Evolutionary conservation across 2,888 invertebrate genomes (phyloP).

Genomic region (Physocephala rufipes): DNA sequence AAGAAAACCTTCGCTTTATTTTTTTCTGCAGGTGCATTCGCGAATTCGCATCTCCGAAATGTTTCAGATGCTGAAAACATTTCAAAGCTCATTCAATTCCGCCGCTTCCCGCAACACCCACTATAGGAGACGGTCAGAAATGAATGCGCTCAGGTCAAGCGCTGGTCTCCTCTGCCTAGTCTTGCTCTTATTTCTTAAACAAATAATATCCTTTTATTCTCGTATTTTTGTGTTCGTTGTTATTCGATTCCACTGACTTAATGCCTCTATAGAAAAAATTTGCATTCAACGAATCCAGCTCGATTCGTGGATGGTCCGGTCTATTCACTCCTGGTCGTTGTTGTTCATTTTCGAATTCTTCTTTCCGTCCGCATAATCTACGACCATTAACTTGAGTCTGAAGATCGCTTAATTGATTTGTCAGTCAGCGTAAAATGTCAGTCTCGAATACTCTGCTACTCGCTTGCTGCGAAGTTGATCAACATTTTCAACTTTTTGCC

Average conservation of each 20-base stretch:
- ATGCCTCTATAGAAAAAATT: not conserved
- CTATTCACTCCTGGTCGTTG: not conserved
- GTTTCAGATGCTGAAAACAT: not conserved
- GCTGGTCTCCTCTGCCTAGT: conserved; percentile 8
- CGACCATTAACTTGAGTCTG: conserved; percentile 1
- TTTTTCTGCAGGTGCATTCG: conserved; percentile 1
- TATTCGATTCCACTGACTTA: not conserved
- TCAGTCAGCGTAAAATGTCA: conserved; percentile 24
- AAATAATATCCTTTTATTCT: not conserved
- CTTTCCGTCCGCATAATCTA: not conserved
- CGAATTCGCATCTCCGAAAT: too few species aligned
- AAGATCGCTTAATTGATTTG: conserved; percentile 34
- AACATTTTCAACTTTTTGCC: conserved; percentile 27
- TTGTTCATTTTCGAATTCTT: not conserved
- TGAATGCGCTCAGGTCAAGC: not conserved
- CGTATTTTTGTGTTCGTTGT: not conserved
- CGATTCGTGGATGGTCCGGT: not conserved
- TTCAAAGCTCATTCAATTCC: not conserved
- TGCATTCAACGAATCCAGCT: conserved; percentile 18
- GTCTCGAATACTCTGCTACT: too few species aligned
- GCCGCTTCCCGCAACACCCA: not conserved
- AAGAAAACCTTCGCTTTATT: not conserved
- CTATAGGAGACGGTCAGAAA: not conserved
- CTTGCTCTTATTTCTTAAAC: conserved; percentile 1
- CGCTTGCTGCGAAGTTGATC: conserved; percentile 6